Conservation (phyloP, 2,888 invertebrate species). For the Stenodera caucasica region DNA sequence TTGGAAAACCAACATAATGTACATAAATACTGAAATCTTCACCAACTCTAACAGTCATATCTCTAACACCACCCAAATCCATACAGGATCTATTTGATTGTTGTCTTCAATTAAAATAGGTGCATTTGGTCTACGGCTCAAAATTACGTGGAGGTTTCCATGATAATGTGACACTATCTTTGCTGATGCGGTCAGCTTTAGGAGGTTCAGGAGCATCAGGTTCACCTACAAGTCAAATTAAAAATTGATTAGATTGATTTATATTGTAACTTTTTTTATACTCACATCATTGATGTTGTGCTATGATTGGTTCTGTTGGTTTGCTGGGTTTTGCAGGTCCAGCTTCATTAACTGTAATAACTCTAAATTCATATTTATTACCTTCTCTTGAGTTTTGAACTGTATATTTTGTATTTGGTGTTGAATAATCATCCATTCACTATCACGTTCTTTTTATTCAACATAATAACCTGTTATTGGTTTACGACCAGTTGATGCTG, state of each 20-base stretch:
- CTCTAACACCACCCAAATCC: conserved; percentile 90
- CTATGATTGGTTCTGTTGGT: conserved; percentile 88
- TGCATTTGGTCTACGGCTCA: conserved; percentile 79
- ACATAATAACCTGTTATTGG: conserved; percentile 89
- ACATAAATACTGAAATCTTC: conserved; percentile 97
- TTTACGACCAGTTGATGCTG: conserved; percentile 87
- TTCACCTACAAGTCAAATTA: conserved; percentile 57
- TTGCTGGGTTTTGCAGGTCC: conserved; percentile 97
- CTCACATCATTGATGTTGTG: conserved; percentile 80
- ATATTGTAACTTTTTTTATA: conserved; percentile 24
- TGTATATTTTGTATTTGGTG: conserved; percentile 86
- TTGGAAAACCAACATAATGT: conserved; percentile 94
- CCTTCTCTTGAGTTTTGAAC: conserved; percentile 91
- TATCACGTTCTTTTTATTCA: conserved; percentile 91
- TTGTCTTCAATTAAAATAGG: conserved; percentile 82
- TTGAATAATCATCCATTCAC: conserved; percentile 94
- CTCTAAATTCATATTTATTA: conserved; percentile 91
- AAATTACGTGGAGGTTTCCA: conserved; percentile 88
- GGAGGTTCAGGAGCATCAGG: conserved; percentile 93
- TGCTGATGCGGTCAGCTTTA: conserved; percentile 86
- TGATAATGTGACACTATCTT: conserved; percentile 85
- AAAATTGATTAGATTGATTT: neutral
- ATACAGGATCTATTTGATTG: conserved; percentile 95
- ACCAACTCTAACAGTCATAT: conserved; percentile 95
- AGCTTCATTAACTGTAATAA: conserved; percentile 94